Evolutionary conservation across 2,113 vertebrate species (phyloP), one percentile per base, ranked within the genome.

Genomic region (Prinia subflava): DNA sequence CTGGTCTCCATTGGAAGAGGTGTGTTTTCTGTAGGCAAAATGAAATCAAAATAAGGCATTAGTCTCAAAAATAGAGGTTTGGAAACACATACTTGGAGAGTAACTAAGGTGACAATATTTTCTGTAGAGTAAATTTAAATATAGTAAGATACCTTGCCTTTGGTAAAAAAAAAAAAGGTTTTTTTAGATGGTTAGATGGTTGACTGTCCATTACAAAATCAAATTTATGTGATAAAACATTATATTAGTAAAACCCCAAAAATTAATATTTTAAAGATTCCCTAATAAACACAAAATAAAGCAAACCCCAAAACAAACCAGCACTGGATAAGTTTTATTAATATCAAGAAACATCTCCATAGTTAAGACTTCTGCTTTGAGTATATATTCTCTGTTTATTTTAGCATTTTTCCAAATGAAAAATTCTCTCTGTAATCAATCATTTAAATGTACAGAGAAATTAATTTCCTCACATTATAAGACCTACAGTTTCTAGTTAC

Each of bases 231-330:
- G 7, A 57, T 73, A 39, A 90, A 87, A 52, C 2, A 41, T 63
- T 47, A 13, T n/a, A 24, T 7, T 30, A 33, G 5, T 15, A 64
- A 83, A 52, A 19, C 0, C 0, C 7, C 7, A 6, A 63, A 68
- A 50, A 27, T 15, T 15, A 63, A 3, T 1, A 52, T 62, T 78
- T 85, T 57, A 44, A 74, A 59, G 10, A 46, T 31, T 57, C 0
- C 0, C 2, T 63, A 63, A 59, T 75, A 8, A 63, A 76, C 86
- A 21, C 18, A 6, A 2, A 55, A 33, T 5, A 22, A n/a, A 83
- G 19, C 7, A 37, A 63, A 10, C 4, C 7, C 1, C 6, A 17
- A 63, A 50, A 15, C 8, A 73, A 71, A 53, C 2, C 2, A 75
- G 10, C 15, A 59, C 13, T 63, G 28, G 79, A 22, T 21, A 25